Conservation (phyloP, 2,888 invertebrate species). For the Caenorhabditis plicata region DNA sequence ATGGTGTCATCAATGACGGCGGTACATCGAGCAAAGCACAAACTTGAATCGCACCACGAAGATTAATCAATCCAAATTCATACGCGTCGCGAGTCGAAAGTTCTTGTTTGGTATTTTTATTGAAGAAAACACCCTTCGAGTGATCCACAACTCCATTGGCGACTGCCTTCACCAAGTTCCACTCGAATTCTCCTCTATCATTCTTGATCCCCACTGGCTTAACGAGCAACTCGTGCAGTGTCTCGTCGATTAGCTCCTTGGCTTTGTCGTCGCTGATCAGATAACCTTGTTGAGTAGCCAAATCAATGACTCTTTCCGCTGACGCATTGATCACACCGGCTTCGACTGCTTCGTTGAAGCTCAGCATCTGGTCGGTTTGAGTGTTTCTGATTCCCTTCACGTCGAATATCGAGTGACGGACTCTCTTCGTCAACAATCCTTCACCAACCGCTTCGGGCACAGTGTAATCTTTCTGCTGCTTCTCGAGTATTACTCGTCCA, state of each 20-base stretch:
- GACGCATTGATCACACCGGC: slow-evolving; percentile 78
- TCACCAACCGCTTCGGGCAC: slow-evolving; percentile 84
- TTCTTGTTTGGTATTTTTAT: slow-evolving; percentile 70
- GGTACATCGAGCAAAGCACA: slow-evolving; percentile 81
- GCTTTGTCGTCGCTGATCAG: slow-evolving; percentile 64
- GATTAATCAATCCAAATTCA: slow-evolving; percentile 80
- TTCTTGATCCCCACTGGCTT: slow-evolving; percentile 78
- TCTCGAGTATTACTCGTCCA: slow-evolving; percentile 72
- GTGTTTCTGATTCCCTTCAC: slow-evolving; percentile 85
- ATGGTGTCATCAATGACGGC: slow-evolving; percentile 58
- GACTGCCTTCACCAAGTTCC: slow-evolving; percentile 80
- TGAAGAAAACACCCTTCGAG: slow-evolving; percentile 73
- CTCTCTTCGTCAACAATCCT: slow-evolving; percentile 84
- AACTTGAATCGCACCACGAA: slow-evolving; percentile 82
- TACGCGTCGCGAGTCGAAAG: slow-evolving; percentile 81
- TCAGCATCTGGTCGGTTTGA: slow-evolving; percentile 79
- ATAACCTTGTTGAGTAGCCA: slow-evolving; percentile 47
- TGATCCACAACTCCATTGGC: slow-evolving; percentile 84
- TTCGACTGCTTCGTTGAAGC: slow-evolving; percentile 80
- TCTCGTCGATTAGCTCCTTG: slow-evolving; percentile 66
- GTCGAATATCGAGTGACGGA: slow-evolving; percentile 85
- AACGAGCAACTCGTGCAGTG: slow-evolving; percentile 76
- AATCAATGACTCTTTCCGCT: slow-evolving; percentile 65
- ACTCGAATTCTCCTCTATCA: slow-evolving; percentile 75
- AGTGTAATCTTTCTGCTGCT: slow-evolving; percentile 64